A percentile compares a stretch with the other conserved stretches of the same genome.
Evolutionary conservation across 2,113 vertebrate species (phyloP).

Genomic region (Alosa alosa): DNA sequence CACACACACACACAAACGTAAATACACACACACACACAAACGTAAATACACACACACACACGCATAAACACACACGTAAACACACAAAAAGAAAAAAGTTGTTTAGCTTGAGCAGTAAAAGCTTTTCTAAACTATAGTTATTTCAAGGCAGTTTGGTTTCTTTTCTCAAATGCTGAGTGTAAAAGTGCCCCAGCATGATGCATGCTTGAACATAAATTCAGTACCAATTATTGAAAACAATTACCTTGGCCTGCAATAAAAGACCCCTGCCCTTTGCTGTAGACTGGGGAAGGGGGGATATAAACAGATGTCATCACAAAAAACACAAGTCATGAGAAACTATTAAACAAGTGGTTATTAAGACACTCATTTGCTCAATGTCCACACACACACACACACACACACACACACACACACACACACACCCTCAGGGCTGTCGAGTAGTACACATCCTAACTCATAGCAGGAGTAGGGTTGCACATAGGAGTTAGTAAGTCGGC

Average conservation of each 20-base stretch:
- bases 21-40: neutral
- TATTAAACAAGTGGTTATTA: neutral
- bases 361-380: neutral
- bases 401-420: slow-evolving; percentile 51
- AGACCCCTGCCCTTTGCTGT: slow-evolving; percentile 79
- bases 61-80: neutral
- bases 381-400: neutral
- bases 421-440: slow-evolving; percentile 80
- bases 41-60: neutral
- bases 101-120: neutral
- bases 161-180: neutral
- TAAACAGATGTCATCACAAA: neutral
- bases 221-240: neutral
- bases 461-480: slow-evolving; percentile 92
- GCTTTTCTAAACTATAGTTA: neutral
- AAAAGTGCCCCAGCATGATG: too few species aligned
- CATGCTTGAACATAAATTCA: neutral
- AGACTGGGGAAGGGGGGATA: slow-evolving; percentile 72
- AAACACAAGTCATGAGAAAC: neutral
- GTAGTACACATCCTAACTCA: slow-evolving; percentile 86
- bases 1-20: neutral
- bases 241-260: slow-evolving; percentile 93
- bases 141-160: neutral
- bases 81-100: neutral
- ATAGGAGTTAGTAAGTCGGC: slow-evolving; percentile 82